These are phyloP conservation scores for Drosophila austrosaltans DNA, from an alignment of 2,888 invertebrate genomes.

Conservation along the genomic window DNA sequence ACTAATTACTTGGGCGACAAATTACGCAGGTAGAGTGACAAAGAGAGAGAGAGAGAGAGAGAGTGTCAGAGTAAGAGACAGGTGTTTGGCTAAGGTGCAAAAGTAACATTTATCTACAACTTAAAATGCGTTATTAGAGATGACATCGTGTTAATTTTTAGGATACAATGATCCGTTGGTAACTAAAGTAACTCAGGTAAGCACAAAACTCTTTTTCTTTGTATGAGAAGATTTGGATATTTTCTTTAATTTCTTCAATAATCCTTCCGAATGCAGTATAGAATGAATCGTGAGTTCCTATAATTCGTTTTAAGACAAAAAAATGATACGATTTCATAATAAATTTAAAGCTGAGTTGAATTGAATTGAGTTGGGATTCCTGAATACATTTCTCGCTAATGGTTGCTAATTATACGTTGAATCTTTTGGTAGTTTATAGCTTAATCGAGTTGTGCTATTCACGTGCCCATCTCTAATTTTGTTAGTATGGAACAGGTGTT, in stretches of 20 bases:
- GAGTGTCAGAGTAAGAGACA: conserved; percentile 3
- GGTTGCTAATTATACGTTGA: not conserved
- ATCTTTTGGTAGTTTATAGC: not conserved
- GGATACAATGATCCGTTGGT: too few relatives aligned
- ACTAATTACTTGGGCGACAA: conserved; percentile 82
- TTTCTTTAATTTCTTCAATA: too few relatives aligned
- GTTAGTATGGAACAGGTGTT: conserved; percentile 51
- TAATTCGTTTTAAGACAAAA: too few relatives aligned
- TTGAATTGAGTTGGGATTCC: too few relatives aligned
- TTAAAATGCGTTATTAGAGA: conserved; percentile 3
- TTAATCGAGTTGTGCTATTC: not conserved
- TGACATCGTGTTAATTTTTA: not conserved
- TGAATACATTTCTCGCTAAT: too few relatives aligned
- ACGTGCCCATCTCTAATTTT: conserved; percentile 11
- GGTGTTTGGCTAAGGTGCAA: conserved; percentile 4
- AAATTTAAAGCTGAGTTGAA: too few relatives aligned
- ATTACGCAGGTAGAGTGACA: conserved; percentile 64
- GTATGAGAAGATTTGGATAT: too few relatives aligned
- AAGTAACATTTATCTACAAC: conserved; percentile 11
- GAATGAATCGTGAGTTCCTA: too few relatives aligned
- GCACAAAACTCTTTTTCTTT: too few relatives aligned
- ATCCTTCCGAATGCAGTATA: too few relatives aligned
- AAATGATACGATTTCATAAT: too few relatives aligned
- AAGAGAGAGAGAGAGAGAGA: conserved; percentile 9
- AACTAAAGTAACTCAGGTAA: too few relatives aligned